Evolutionary conservation across 2,888 invertebrate genomes (phyloP).

Genomic region (Aleiodes alternator): DNA sequence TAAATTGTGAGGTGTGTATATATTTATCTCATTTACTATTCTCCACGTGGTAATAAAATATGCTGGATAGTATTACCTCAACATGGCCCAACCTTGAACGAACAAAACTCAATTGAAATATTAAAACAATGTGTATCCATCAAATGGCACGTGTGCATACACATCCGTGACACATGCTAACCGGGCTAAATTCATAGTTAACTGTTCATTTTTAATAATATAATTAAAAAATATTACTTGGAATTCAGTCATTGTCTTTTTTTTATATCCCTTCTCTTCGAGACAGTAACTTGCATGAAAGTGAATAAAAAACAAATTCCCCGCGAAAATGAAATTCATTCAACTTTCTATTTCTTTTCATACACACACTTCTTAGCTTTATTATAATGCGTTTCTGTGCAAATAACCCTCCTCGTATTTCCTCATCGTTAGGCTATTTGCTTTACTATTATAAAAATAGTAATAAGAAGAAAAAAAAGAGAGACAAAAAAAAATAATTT

Average conservation of each 20-base stretch:
- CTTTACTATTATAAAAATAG: conserved; percentile 19
- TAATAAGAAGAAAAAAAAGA: conserved; percentile 1
- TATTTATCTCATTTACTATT: conserved; percentile 20
- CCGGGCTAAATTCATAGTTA: conserved; percentile 11
- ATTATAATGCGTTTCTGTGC: conserved; percentile 20
- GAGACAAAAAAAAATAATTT: conserved; percentile 11
- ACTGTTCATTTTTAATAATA: background rate
- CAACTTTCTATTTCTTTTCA: conserved; percentile 29
- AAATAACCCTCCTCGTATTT: conserved; percentile 8
- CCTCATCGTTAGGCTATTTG: conserved; percentile 2
- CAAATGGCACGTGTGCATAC: conserved; percentile 18
- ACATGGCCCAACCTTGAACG: conserved; percentile 4
- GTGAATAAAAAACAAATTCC: background rate
- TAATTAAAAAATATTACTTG: background rate
- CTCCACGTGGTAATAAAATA: conserved; percentile 28
- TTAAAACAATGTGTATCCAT: conserved; percentile 10
- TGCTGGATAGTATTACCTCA: conserved; percentile 14
- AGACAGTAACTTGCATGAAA: conserved; percentile 5
- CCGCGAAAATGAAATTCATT: conserved; percentile 23
- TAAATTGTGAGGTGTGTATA: background rate
- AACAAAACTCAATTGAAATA: conserved; percentile 22
- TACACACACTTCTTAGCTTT: background rate
- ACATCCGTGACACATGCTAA: background rate
- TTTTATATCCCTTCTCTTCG: background rate
- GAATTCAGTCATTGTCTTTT: background rate